These are phyloP conservation scores for Charina bottae DNA, from an alignment of 2,113 vertebrate genomes.

Conservation along the genomic window DNA sequence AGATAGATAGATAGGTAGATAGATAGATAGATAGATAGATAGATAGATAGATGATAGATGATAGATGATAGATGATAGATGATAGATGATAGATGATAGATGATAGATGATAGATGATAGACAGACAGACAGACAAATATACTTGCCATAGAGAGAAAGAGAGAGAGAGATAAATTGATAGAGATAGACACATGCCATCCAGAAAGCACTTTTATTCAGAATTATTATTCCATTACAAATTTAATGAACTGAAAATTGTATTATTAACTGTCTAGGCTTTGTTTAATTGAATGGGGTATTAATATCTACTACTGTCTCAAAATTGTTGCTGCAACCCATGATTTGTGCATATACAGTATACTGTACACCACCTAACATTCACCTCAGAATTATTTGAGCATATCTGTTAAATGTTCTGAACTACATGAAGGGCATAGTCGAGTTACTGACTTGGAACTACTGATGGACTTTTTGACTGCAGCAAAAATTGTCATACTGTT, in stretches of 20 bases:
- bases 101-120: too few species aligned
- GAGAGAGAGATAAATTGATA: too few species aligned
- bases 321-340: background rate
- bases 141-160: too few species aligned
- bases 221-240: background rate
- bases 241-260: background rate
- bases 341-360: background rate
- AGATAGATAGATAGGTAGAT: too few species aligned
- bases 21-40: too few species aligned
- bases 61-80: too few species aligned
- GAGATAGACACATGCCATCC: too few species aligned
- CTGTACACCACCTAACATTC: background rate
- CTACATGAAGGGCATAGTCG: background rate
- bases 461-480: background rate
- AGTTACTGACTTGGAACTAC: background rate
- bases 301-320: background rate
- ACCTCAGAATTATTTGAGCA: background rate
- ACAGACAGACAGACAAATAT: too few species aligned
- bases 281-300: background rate
- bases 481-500: background rate
- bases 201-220: background rate
- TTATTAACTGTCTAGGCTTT: background rate
- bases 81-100: too few species aligned
- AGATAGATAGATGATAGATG: too few species aligned
- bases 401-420: background rate